Conservation (phyloP, 2,113 vertebrate genomes). For the Raja brachyura region DNA sequence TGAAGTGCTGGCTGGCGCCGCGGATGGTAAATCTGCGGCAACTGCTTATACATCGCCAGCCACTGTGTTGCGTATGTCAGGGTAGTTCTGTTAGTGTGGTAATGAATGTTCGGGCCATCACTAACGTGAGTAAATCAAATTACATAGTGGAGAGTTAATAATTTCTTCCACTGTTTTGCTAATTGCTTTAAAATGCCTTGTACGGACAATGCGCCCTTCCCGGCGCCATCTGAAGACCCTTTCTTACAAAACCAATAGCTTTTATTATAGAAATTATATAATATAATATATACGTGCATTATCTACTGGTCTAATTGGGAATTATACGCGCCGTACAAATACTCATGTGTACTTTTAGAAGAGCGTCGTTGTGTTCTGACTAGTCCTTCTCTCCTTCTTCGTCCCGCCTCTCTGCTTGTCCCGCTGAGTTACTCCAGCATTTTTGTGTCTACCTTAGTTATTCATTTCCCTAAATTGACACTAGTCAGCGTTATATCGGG, state of each 20-base stretch:
- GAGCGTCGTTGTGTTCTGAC: not conserved
- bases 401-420: too few relatives aligned
- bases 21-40: conserved; percentile 18
- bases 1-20: conserved; percentile 36
- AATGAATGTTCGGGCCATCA: conserved; percentile 33
- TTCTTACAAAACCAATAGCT: not conserved
- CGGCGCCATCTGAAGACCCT: not conserved
- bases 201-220: conserved; percentile 24
- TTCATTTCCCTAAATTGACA: not conserved
- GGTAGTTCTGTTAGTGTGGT: conserved; percentile 19
- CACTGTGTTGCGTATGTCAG: conserved; percentile 19
- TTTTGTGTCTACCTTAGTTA: too few relatives aligned
- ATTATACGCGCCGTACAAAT: conserved; percentile 2
- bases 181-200: conserved; percentile 31
- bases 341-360: not conserved
- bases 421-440: too few relatives aligned
- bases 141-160: conserved; percentile 27
- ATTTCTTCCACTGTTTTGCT: conserved; percentile 35
- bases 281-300: conserved; percentile 14
- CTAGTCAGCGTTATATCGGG: not conserved
- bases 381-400: too few relatives aligned
- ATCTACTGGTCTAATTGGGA: conserved; percentile 29
- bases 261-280: conserved; percentile 21
- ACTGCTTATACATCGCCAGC: conserved; percentile 22
- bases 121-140: conserved; percentile 35